Percentiles rank a stretch among this genome's conserved stretches.
Conservation (phyloP, 2,888 invertebrate genomes). For the Seira musarum region DNA sequence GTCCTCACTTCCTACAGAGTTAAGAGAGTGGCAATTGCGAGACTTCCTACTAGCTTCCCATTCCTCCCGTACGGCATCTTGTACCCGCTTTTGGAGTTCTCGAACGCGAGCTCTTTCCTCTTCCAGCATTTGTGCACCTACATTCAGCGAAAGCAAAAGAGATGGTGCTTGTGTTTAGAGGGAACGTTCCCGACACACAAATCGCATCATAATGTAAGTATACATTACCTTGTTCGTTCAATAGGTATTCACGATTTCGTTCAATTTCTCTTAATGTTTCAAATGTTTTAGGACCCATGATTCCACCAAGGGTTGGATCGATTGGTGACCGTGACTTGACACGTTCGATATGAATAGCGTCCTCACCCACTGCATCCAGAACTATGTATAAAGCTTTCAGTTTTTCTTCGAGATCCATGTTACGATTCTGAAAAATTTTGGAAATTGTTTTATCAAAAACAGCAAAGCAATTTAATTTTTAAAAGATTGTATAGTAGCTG, state of each 20-base stretch:
- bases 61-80: conserved; percentile 90
- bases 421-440: conserved; percentile 60
- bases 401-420: conserved; percentile 70
- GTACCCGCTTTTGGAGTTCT: conserved; percentile 87
- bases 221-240: conserved; percentile 88
- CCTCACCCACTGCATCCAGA: conserved; percentile 69
- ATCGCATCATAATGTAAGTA: too few species aligned
- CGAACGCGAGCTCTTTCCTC: conserved; percentile 90
- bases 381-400: conserved; percentile 68
- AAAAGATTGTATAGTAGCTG: too few species aligned
- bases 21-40: conserved; percentile 76
- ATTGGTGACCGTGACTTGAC: conserved; percentile 89
- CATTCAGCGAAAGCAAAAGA: not conserved
- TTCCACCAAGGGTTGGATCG: conserved; percentile 77
- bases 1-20: conserved; percentile 78
- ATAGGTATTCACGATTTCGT: conserved; percentile 86
- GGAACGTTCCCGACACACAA: conserved; percentile 20
- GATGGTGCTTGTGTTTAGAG: not conserved
- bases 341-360: conserved; percentile 81
- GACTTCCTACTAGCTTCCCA: conserved; percentile 82
- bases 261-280: conserved; percentile 93
- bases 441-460: too few species aligned
- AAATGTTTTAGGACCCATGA: conserved; percentile 82
- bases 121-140: conserved; percentile 93
- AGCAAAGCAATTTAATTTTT: conserved; percentile 3